phyloP scores from a whole-genome alignment of 2,113 vertebrate species.

The Myiozetetes cayanensis region DNA sequence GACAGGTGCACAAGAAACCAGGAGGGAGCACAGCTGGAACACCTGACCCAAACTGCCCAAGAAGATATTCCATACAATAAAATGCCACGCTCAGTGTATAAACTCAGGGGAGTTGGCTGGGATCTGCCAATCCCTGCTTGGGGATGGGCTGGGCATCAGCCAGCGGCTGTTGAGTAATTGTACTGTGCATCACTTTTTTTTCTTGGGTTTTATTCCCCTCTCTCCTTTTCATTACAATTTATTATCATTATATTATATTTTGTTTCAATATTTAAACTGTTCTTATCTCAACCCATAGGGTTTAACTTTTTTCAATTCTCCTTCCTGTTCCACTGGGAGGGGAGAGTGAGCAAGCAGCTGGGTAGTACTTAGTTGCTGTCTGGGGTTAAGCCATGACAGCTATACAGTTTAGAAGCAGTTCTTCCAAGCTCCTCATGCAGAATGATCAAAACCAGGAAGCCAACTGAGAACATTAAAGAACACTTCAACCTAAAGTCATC shows the following conservation, averaged over 20 bases:
- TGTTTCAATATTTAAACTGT: not conserved
- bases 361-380: not conserved
- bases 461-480: not conserved
- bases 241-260: not conserved
- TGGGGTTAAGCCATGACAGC: not conserved
- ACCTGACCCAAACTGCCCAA: not conserved
- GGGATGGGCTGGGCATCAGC: not conserved
- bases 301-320: not conserved
- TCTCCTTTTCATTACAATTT: not conserved
- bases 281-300: rapidly evolving
- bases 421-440: not conserved
- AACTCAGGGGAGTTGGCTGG: not conserved
- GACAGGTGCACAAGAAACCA: not conserved
- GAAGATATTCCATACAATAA: not conserved
- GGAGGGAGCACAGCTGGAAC: not conserved
- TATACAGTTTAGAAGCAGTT: not conserved
- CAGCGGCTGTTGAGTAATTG: not conserved
- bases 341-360: not conserved
- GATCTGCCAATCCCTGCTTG: not conserved
- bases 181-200: not conserved
- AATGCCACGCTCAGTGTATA: too few species aligned
- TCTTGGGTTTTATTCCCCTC: not conserved
- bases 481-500: not conserved
- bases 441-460: not conserved
- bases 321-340: not conserved